Evolutionary conservation across 2,113 vertebrate genomes (phyloP).

Genomic region (Baryphthengus martii): DNA sequence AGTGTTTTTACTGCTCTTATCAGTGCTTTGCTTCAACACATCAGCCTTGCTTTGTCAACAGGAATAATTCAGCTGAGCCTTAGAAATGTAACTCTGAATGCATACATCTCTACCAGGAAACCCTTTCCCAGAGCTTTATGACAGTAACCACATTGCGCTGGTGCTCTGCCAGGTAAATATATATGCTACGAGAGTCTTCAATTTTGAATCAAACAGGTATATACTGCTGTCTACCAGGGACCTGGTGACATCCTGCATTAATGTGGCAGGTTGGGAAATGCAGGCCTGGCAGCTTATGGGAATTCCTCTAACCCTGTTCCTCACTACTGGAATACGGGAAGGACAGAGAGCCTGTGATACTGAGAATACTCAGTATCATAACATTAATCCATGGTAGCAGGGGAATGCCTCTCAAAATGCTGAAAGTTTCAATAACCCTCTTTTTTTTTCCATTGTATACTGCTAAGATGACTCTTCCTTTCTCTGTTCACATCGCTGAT

Average conservation of each 20-base stretch:
- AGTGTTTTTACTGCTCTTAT: constrained; percentile 25
- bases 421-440: neutral
- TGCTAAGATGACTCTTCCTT: neutral
- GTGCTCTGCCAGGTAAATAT: neutral
- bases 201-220: neutral
- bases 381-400: rapidly evolving
- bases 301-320: neutral
- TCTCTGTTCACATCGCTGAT: neutral
- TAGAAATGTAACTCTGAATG: constrained; percentile 6
- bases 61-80: constrained; percentile 18
- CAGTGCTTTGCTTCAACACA: constrained; percentile 4
- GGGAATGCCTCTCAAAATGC: neutral
- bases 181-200: neutral
- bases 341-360: neutral
- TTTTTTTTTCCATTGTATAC: neutral
- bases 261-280: neutral
- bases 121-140: neutral
- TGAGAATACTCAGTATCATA: neutral
- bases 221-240: neutral
- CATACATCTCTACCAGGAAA: neutral
- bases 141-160: neutral
- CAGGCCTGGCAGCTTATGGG: neutral
- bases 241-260: neutral
- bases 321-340: neutral
- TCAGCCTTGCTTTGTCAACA: constrained; percentile 35